Percentiles rank a stretch among this genome's conserved stretches.
phyloP scores from a whole-genome alignment of 2,888 invertebrate genomes.

The Tachina lurida region DNA sequence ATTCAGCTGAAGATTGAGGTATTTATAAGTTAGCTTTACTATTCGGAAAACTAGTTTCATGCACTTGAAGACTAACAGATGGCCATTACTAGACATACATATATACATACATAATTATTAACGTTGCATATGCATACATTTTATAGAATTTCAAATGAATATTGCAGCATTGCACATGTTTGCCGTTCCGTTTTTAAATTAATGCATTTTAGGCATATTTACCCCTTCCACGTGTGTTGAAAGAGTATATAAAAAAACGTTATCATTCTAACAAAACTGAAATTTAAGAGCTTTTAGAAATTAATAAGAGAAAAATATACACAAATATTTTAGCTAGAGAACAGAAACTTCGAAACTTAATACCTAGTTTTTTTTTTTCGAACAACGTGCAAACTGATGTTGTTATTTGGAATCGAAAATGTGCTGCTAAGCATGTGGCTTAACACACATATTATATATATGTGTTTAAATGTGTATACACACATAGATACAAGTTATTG shows the following conservation, averaged over 20 bases:
- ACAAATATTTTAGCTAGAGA: neutral
- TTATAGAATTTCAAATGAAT: too few species aligned
- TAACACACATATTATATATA: neutral
- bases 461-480: neutral
- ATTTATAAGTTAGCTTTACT: too few species aligned
- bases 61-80: neutral
- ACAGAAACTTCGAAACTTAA: neutral
- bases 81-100: neutral
- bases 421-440: neutral
- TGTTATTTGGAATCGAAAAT: neutral
- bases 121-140: neutral
- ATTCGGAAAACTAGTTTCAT: too few species aligned
- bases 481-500: neutral
- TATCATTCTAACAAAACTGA: neutral
- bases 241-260: neutral
- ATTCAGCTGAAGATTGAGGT: too few species aligned
- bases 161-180: too few species aligned
- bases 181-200: too few species aligned
- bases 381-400: constrained; percentile 19
- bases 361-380: neutral
- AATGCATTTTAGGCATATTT: neutral
- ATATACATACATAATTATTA: neutral
- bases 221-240: neutral
- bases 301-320: neutral
- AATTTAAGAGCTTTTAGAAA: neutral